Evolutionary conservation across 2,797 vertebrate genomes (phyloP), one percentile per base, ranked within the genome.

Genomic region (Helostoma temminkii): DNA sequence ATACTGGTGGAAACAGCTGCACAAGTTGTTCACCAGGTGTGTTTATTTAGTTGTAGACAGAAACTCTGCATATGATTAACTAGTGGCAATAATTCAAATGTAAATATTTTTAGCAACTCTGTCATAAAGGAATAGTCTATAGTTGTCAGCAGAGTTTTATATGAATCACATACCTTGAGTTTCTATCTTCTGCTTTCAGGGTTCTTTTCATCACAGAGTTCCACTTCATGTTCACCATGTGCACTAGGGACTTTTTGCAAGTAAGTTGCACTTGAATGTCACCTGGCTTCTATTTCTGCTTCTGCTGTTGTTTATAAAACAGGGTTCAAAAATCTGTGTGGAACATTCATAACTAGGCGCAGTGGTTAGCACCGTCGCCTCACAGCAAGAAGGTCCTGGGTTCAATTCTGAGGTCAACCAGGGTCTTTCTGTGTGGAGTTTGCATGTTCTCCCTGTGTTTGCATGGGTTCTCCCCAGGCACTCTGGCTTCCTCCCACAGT

Each of bases 161-260:
- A 15, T 32, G 1, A 49, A 15, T 62, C 47, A 42, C 25, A 15
- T 25, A 26, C 19, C 11, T 54, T 59, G 24, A 71, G 26, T 66
- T 69, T 53, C 1, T 57, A 0, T 75, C 9, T 73, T n/a, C 42
- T 66, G 42, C 82, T 84, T 69, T 50, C 86, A 96, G 96, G 96
- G 18, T 95, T 90, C 80, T 96, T 93, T 66, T 85, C 93, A n/a
- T 92, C 93, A 1, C 84, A 89, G 61, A 95, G 94, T 50, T 88
- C 96, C 54, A 88, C 88, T 3, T 89, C 71, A 9, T 97, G 96
- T 73, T 49, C 89, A 25, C 93, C 94, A 2, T 97, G 96, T 85
- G 65, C 60, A 1, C 82, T 64, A 0, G 96, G 95, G 81, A 91
- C 82, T 1, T 97, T 94, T 65, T 97, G 96, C 96, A 97, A 95